These are phyloP conservation scores for Motacilla alba DNA, from an alignment of 2,113 vertebrate genomes.

Conservation along the genomic window DNA sequence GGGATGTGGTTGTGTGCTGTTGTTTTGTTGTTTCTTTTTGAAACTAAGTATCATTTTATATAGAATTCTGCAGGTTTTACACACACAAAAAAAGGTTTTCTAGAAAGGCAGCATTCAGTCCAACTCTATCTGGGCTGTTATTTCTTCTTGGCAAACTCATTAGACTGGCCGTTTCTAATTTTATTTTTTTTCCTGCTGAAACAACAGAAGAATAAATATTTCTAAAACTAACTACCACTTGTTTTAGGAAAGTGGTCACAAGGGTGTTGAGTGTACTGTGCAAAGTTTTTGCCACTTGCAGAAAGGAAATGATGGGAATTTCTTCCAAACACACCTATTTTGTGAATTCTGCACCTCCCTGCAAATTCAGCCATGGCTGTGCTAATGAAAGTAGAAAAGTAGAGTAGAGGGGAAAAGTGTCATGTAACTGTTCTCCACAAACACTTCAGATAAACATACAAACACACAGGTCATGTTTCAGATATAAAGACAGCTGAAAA, in stretches of 20 bases:
- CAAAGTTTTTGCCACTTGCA: neutral
- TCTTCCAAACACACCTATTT: neutral
- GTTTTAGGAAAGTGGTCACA: neutral
- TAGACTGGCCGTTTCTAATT: neutral
- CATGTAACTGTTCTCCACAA: neutral
- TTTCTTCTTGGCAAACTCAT: neutral
- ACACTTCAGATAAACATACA: neutral
- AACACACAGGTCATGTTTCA: neutral
- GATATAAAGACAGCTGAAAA: neutral
- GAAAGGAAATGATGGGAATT: neutral
- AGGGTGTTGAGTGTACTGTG: neutral
- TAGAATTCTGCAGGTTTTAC: neutral
- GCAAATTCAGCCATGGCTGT: neutral
- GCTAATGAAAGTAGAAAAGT: neutral
- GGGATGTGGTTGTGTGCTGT: neutral
- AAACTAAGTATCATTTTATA: neutral
- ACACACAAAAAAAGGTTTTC: neutral
- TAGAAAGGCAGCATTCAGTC: neutral
- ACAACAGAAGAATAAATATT: neutral
- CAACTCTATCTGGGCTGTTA: neutral
- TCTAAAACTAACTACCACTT: neutral
- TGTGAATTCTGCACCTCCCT: neutral
- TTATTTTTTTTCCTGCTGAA: neutral
- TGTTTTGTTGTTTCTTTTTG: neutral
- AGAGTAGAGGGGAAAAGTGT: neutral